Conservation (phyloP, 2,888 invertebrate genomes). For the Calameuta pallipes region DNA sequence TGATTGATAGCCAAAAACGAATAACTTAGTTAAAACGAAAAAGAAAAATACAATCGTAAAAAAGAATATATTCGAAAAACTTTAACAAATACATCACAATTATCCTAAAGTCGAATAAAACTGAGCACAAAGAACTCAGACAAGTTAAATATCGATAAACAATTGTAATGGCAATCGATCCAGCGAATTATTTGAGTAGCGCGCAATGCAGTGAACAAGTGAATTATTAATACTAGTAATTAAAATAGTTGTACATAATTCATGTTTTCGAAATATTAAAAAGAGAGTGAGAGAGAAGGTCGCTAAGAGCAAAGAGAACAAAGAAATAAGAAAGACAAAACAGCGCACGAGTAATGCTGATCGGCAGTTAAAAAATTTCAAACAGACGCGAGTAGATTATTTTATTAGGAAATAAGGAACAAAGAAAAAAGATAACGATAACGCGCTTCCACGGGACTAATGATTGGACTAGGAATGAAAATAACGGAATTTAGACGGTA, state of each 20-base stretch:
- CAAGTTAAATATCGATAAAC: neutral
- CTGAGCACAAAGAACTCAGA: neutral
- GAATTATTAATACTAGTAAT: neutral
- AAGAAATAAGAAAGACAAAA: neutral
- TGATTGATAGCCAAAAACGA: neutral
- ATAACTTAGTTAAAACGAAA: neutral
- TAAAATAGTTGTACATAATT: neutral
- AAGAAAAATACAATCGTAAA: neutral
- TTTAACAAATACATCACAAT: neutral
- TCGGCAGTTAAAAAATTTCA: neutral
- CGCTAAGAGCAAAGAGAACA: neutral
- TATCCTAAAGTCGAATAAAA: neutral
- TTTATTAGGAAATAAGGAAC: neutral
- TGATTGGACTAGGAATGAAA: neutral
- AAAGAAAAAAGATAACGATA: neutral
- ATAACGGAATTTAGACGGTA: slow-evolving; percentile 7
- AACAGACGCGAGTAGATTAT: neutral
- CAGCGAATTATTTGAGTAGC: neutral
- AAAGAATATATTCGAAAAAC: neutral
- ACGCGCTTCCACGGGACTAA: neutral
- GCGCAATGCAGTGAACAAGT: neutral
- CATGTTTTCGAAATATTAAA: neutral
- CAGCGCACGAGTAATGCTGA: neutral
- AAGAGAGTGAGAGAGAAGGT: neutral
- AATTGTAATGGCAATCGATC: neutral